Percentiles rank a stretch among this genome's conserved stretches.
Conservation (phyloP, 2,797 vertebrate species). For the Poeciliopsis turneri region DNA sequence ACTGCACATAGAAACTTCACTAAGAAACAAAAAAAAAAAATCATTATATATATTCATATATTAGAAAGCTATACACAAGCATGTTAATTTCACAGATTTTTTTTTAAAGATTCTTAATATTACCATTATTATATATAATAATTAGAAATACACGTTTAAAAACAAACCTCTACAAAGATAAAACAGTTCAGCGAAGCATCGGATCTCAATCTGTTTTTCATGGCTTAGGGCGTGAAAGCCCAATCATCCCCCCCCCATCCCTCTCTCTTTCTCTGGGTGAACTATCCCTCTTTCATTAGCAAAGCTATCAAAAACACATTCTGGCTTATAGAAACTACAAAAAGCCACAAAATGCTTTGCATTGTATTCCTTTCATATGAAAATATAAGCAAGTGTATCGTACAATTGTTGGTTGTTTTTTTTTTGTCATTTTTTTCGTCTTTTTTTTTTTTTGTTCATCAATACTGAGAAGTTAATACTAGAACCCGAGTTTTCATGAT, state of each 20-base stretch:
- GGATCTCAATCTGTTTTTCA: conserved; percentile 89
- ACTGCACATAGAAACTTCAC: conserved; percentile 94
- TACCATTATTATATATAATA: conserved; percentile 99
- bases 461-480: conserved; percentile 97
- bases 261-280: conserved; percentile 81
- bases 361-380: conserved; percentile 99
- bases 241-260: conserved; percentile 79
- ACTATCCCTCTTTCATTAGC: conserved; percentile 93
- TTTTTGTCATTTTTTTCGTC: conserved; percentile 56
- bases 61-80: conserved; percentile 99
- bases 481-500: conserved; percentile 89
- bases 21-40: conserved; percentile 93
- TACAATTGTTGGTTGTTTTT: conserved; percentile 82
- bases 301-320: conserved; percentile 99
- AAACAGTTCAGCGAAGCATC: conserved; percentile 99
- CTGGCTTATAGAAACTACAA: conserved; percentile 99
- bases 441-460: conserved; percentile 81
- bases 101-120: conserved; percentile 99
- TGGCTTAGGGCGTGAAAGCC: conserved; percentile 92
- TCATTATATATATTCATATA: conserved; percentile 96
- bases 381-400: conserved; percentile 99
- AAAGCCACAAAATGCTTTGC: conserved; percentile 99
- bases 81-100: conserved; percentile 99
- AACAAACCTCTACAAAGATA: conserved; percentile 98
- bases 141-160: conserved; percentile 99